Evolutionary conservation across 2,113 vertebrate genomes (phyloP).

Genomic region (Cyanoderma ruficeps): DNA sequence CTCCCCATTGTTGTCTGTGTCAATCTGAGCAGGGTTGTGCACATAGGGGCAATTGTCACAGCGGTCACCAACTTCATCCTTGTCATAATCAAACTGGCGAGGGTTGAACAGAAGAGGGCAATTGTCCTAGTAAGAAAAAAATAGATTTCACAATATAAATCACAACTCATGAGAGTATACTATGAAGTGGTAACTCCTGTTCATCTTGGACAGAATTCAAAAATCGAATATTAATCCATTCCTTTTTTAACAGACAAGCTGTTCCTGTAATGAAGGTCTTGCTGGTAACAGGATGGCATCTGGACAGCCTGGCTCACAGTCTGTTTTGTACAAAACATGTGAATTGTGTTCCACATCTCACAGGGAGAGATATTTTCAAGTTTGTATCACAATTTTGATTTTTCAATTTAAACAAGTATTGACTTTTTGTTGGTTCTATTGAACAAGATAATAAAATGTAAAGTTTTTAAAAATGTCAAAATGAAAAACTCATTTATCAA

Average conservation of each 20-base stretch:
- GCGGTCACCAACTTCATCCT: constrained; percentile 94
- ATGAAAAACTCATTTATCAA: neutral
- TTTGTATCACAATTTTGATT: neutral
- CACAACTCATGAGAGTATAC: neutral
- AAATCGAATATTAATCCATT: neutral
- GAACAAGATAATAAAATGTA: neutral
- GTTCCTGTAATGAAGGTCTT: neutral
- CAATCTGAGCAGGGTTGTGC: constrained; percentile 95
- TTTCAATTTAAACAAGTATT: neutral
- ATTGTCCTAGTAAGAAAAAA: constrained; percentile 83
- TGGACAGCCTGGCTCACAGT: neutral
- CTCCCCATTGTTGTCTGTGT: constrained; percentile 92
- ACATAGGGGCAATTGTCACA: constrained; percentile 97
- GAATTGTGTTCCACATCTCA: neutral
- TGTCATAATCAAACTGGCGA: constrained; percentile 93
- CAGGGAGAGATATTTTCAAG: neutral
- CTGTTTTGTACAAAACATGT: neutral
- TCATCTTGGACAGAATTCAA: neutral
- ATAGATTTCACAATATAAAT: neutral
- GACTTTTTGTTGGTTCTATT: neutral
- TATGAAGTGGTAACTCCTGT: neutral
- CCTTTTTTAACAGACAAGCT: neutral
- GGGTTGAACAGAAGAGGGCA: constrained; percentile 95
- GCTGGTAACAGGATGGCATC: neutral
- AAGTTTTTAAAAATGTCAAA: neutral